phyloP scores from a whole-genome alignment of 2,888 invertebrate species.

The Cephus sareptanus region DNA sequence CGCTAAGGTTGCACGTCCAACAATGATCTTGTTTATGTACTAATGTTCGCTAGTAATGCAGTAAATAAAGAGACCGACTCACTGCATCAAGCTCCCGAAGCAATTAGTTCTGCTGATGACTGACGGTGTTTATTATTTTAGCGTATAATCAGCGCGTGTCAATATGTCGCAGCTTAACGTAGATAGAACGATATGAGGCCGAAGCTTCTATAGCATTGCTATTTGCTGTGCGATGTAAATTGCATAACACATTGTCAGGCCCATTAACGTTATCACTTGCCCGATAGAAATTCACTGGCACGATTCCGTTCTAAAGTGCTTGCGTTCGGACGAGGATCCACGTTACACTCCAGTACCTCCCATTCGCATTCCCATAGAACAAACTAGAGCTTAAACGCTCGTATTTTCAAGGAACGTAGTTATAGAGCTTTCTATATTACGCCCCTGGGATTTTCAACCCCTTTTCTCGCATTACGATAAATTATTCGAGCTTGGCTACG shows the following conservation, averaged over 20 bases:
- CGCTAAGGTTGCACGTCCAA: neutral
- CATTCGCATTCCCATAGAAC: neutral
- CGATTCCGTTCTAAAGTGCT: neutral
- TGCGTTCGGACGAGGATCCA: neutral
- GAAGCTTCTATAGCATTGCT: neutral
- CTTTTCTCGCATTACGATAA: slow-evolving; percentile 9
- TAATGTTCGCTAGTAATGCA: neutral
- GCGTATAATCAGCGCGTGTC: neutral
- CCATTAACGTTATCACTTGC: neutral
- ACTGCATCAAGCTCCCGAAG: neutral
- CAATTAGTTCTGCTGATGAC: neutral
- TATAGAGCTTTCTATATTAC: neutral
- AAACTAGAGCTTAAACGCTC: neutral
- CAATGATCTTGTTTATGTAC: neutral
- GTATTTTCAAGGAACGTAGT: neutral
- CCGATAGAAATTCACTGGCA: neutral
- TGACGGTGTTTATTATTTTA: neutral
- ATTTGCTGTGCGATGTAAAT: neutral
- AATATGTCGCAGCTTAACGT: neutral
- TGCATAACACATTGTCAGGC: neutral
- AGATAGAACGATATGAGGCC: neutral
- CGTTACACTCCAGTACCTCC: neutral
- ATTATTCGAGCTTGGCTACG: slow-evolving; percentile 14
- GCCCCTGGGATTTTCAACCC: slow-evolving; percentile 4
- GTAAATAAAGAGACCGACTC: neutral